phyloP scores from a whole-genome alignment of 2,888 invertebrate genomes.

The Hydraecia micacea region DNA sequence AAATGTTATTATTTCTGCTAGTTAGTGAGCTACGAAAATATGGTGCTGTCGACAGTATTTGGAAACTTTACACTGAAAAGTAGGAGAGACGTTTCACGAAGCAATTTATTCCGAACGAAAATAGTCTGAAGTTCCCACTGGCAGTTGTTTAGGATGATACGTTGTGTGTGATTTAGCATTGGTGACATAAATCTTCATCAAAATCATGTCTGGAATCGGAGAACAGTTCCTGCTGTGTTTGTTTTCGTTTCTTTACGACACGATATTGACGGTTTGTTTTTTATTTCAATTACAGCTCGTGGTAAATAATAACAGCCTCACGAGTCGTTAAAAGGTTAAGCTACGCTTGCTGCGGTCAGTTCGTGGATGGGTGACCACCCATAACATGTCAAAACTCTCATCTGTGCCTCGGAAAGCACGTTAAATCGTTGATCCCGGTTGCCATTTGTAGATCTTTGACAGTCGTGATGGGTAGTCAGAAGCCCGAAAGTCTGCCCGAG shows the following conservation, averaged over 20 bases:
- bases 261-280: not conserved
- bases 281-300: not conserved
- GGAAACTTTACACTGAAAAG: constrained; percentile 86
- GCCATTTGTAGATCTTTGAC: no score
- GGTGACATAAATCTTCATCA: constrained; percentile 84
- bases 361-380: no score
- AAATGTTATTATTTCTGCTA: constrained; percentile 82
- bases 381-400: no score
- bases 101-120: constrained; percentile 81
- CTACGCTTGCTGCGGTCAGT: no score
- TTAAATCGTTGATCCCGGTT: no score
- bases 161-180: constrained; percentile 80
- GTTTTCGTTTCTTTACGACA: constrained; percentile 47
- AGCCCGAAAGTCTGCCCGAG: no score
- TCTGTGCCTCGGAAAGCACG: no score
- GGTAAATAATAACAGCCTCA: no score
- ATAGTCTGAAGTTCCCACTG: constrained; percentile 72
- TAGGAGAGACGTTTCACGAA: constrained; percentile 76
- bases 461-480: no score
- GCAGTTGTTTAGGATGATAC: constrained; percentile 78
- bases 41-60: constrained; percentile 78
- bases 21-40: constrained; percentile 83
- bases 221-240: constrained; percentile 48
- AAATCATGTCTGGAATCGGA: constrained; percentile 68
- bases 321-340: no score